Evolutionary conservation across 2,113 vertebrate species (phyloP), one percentile per base, ranked within the genome.

Genomic region (Eulacestoma nigropectus): DNA sequence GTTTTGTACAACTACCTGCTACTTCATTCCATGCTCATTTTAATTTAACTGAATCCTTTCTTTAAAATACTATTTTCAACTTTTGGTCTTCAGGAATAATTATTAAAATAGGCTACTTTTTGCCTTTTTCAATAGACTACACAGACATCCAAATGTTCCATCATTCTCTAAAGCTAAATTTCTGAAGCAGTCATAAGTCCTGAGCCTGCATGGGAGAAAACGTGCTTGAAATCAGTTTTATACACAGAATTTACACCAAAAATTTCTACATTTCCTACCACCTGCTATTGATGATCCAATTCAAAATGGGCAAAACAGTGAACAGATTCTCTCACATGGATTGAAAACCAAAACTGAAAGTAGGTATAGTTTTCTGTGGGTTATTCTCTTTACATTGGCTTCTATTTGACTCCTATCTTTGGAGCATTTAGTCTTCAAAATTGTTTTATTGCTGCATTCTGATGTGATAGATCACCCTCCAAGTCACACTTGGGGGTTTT

Each of bases 41-140:
- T 68, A 76, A 77, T 83, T 89, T 67, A 82, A 60, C 60, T 35
- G 27, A 89, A 73, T 52, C 7, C 60, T 95, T 95, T 76, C 56
- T 79, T 90, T 46, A 76, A 87, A 95, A 94, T 84, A 93, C 47
- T 52, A 52, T 57, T 94, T 95, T 76, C 33, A 76, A 47, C 79
- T 96, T 93, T 23, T 64, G 68, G 39, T 89, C 39, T 85, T 94
- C 47, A 44, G 27, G 19, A 95, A 93, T 96, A 92, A 73, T 17
- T 63, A 49, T 50, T 89, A 53, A 53, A 95, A 93, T 69, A 46
- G 35, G 27, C 32, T 80, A 50, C 13, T 90, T 93, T 86, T 59
- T 16, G 7, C 30, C 37, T 94, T 84, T 89, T 39, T 79, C 23
- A 93, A 60, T 47, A 75, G 23, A 83, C 18, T 67, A 19, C 74